These are phyloP conservation scores for Epinotia ramella DNA, from an alignment of 2,888 invertebrate genomes.

Conservation along the genomic window DNA sequence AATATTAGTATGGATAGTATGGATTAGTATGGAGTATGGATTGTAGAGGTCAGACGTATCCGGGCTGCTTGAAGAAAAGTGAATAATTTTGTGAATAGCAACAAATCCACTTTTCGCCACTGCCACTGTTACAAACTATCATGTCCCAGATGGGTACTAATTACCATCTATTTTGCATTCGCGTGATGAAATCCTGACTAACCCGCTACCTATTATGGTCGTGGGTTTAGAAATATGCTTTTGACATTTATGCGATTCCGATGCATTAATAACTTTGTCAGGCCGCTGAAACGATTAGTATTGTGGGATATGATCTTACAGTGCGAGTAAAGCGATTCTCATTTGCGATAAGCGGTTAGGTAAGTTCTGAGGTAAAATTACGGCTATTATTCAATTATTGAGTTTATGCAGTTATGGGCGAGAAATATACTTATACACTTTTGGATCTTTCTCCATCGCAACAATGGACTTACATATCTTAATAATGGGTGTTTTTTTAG, in stretches of 20 bases:
- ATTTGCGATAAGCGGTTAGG: slow-evolving; percentile 28
- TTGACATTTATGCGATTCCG: slow-evolving; percentile 43
- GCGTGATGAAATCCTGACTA: slow-evolving; percentile 59
- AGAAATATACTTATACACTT: neutral
- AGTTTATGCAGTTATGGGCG: neutral
- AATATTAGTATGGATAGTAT: no score
- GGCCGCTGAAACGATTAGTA: slow-evolving; percentile 27
- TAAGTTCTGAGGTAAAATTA: slow-evolving; percentile 24
- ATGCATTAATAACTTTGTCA: slow-evolving; percentile 14
- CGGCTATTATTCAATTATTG: slow-evolving; percentile 22
- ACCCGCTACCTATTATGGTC: slow-evolving; percentile 48
- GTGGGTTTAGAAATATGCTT: slow-evolving; percentile 44
- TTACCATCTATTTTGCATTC: slow-evolving; percentile 58
- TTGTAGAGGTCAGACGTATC: no score
- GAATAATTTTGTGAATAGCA: neutral
- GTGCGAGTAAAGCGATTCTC: slow-evolving; percentile 28
- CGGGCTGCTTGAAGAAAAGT: no score
- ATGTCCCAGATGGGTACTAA: slow-evolving; percentile 55
- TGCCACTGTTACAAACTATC: neutral
- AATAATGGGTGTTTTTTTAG: no score
- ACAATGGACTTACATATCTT: neutral
- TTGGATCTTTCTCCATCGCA: neutral
- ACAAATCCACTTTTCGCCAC: slow-evolving; percentile 19
- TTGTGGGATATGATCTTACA: slow-evolving; percentile 34
- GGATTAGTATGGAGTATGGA: no score